Base-by-base conservation (phyloP, 1,140 invertebrate species). In the Procambarus virginalis region DNA sequence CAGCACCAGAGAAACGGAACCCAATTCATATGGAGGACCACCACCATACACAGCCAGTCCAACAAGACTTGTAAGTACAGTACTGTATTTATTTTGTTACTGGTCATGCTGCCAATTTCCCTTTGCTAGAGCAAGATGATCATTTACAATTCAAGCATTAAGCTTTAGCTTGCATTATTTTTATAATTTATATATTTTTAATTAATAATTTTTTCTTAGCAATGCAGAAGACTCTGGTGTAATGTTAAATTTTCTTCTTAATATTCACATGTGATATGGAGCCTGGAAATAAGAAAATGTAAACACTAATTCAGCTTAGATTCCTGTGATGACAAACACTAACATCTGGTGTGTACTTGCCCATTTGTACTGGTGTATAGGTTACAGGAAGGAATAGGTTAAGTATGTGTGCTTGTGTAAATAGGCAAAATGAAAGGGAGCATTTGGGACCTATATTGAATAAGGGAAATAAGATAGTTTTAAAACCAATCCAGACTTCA, bases 11-110 rank as follows among this genome's bases (percentile, higher is more conserved):
- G 55, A 96, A 89, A 93, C 94, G 17, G 93, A 70, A 79, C 92
- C 91, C 0, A 95, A 94, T 83, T 94, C 96, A 77, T 95, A 95
- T 80, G 95, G 96, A 91, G 95, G 95, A 93, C 96, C 97, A 91
- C 97, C 97, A 86, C 97, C 97, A 94, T 96, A 96, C 45, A 93
- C 93, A 46, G 94, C 94, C n/a, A 94, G 94, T 49, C 93, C 93
- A 48, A 94, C 94, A 84, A 94, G 93, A 84, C 92, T 93, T 90
- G 92, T 93, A 79, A 90, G 90, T 92, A 45, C 34, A 34, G 34
- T 34, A 34, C 34, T 34, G 34, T 34, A 34, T 34, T 34, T 34
- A 34, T 34, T 83, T 80, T 17, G 14, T 55, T n/a, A 17, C 60
- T 82, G 9, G 12, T 64, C 60, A n/a, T n/a, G 49, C 49, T 78